Percentiles rank a stretch among this genome's conserved stretches.
phyloP scores from a whole-genome alignment of 2,888 invertebrate genomes.

The Deilephila elpenor region DNA sequence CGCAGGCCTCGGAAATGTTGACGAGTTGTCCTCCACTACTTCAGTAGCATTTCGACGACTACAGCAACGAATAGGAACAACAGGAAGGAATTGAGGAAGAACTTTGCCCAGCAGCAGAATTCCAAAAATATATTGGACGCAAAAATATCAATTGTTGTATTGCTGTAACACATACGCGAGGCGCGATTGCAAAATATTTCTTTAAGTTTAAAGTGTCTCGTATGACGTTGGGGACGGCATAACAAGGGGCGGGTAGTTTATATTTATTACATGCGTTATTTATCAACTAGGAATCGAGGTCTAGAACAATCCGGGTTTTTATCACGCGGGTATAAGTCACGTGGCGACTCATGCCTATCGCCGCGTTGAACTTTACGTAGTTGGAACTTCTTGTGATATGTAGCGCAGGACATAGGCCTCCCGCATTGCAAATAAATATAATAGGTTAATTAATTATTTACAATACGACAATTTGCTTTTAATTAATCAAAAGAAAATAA shows the following conservation, averaged over 20 bases:
- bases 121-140: too few relatives aligned
- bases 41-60: too few relatives aligned
- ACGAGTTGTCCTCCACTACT: too few relatives aligned
- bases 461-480: not conserved
- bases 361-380: not conserved
- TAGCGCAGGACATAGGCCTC: not conserved
- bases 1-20: too few relatives aligned
- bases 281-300: slow-evolving; percentile 17
- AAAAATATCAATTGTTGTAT: too few relatives aligned
- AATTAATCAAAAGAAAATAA: not conserved
- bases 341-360: slow-evolving; percentile 19
- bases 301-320: slow-evolving; percentile 29
- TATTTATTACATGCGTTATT: not conserved
- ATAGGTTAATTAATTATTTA: slow-evolving; percentile 1
- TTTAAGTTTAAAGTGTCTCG: not conserved
- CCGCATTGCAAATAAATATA: slow-evolving; percentile 16
- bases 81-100: too few relatives aligned
- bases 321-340: slow-evolving; percentile 28
- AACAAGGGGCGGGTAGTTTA: not conserved
- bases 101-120: too few relatives aligned
- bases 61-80: too few relatives aligned
- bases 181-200: not conserved
- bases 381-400: slow-evolving; percentile 1
- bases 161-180: too few relatives aligned
- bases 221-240: not conserved